phyloP scores from a whole-genome alignment of 2,113 vertebrate species.

The Daboia siamensis region DNA sequence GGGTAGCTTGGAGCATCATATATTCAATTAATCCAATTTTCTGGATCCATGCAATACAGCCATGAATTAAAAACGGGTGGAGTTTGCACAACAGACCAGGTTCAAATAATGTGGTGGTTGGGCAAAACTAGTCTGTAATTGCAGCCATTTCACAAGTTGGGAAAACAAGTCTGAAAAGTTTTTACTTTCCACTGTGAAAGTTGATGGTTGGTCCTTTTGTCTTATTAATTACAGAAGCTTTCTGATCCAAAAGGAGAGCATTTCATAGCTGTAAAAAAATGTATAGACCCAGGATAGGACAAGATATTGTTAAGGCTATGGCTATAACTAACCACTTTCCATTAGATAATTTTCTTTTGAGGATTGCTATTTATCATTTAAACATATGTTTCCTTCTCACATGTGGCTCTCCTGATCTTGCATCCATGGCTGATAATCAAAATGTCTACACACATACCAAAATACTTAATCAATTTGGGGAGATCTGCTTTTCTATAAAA shows the following conservation, averaged over 20 bases:
- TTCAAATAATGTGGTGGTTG: not conserved
- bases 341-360: not conserved
- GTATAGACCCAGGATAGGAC: not conserved
- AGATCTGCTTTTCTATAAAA: not conserved
- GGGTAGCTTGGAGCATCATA: not conserved
- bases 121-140: not conserved
- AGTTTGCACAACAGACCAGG: not conserved
- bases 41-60: not conserved
- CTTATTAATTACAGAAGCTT: not conserved
- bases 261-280: not conserved
- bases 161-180: not conserved
- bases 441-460: not conserved
- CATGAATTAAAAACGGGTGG: not conserved
- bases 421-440: not conserved
- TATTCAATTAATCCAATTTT: not conserved
- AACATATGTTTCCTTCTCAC: not conserved
- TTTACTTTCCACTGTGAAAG: not conserved
- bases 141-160: not conserved
- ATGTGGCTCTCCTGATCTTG: conserved; percentile 10
- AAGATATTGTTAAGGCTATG: not conserved
- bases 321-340: not conserved
- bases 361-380: not conserved
- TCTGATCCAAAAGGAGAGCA: not conserved
- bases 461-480: not conserved
- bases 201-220: not conserved